Evolutionary conservation across 1,140 invertebrate genomes (phyloP), one percentile per base, ranked within the genome.

Genomic region (Vollenhovia emeryi): DNA sequence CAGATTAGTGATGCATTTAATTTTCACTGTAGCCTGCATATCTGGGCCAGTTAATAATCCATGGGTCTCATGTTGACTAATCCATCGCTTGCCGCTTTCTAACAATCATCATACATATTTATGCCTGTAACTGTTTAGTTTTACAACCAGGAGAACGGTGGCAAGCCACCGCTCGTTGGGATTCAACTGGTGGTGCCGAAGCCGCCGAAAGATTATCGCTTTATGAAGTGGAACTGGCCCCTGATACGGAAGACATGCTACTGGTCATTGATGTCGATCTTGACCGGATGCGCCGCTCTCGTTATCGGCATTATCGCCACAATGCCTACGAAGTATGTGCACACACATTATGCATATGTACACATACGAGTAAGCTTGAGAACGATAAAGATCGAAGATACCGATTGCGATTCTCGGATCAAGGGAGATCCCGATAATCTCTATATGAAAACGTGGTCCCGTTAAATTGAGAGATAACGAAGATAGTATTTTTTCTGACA

Each of bases 161-260:
- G 94, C 6, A 96, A 95, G 79, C 93, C 95, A 55, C 92, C 95
- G 52, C 92, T 96, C 9, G 93, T 94, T 87, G 94, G 94, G 11
- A 95, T 96, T 52, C 95, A 96, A 76, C 78, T 96, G 69, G 94
- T 96, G n/a, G 96, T 96, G 50, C 95, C 95, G 18, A 96, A 96
- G 69, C 94, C 95, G 4, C 95, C 95, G 0, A 95, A 96, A 83
- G 95, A 96, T 90, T 96, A 96, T 86, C 95, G 93, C 84, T 98
- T 98, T 91, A 96, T 97, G 84, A 96, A 96, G 68, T 98, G 97
- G 97, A 98, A 98, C 92, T 98, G 97, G 97, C 95, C 96, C 1
- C 85, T 97, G 0, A 97, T 98, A 84, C 94, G 97, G 71, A 97
- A 97, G 91, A 94, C 96, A 45, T 96, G 97, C 60, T 96, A 97